phyloP scores from a whole-genome alignment of 2,113 vertebrate genomes.

The Oryzias celebensis region DNA sequence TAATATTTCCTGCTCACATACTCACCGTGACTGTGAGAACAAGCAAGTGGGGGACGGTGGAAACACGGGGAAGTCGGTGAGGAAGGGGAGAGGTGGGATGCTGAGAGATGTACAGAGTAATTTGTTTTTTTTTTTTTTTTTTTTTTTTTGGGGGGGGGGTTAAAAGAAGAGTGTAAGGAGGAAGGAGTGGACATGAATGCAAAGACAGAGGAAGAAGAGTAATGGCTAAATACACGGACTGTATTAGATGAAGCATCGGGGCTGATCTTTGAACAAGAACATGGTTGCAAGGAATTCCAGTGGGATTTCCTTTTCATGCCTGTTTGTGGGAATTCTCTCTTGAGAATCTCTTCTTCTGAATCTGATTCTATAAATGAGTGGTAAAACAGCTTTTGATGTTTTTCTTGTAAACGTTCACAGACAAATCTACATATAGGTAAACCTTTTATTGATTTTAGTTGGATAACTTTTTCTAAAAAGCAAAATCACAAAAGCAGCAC shows the following conservation, averaged over 20 bases:
- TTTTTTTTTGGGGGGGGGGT: conserved; percentile 32
- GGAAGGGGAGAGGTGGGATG: conserved; percentile 48
- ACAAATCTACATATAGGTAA: no score
- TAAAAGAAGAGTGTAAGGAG: conserved; percentile 38
- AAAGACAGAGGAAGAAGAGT: conserved; percentile 4
- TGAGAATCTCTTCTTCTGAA: no score
- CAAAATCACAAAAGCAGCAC: no score
- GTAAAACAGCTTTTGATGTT: no score
- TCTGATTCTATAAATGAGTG: no score
- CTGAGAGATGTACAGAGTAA: conserved; percentile 43
- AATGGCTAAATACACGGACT: conserved; percentile 1
- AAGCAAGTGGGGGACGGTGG: conserved; percentile 55
- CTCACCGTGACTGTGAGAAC: conserved; percentile 62
- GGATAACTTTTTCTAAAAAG: no score
- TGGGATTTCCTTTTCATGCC: conserved; percentile 1
- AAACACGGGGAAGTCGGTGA: conserved; percentile 37
- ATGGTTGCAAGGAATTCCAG: conserved; percentile 34
- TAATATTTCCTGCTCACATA: conserved; percentile 76
- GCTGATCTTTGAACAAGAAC: conserved; percentile 27
- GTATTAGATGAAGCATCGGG: conserved; percentile 28
- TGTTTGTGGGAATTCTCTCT: no score
- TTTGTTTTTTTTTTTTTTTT: conserved; percentile 41
- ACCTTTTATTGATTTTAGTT: no score
- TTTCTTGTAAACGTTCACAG: no score
- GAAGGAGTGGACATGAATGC: conserved; percentile 27